Evolutionary conservation across 2,888 invertebrate genomes (phyloP), one percentile per base, ranked within the genome.

Genomic region (Prionchulus punctatus): DNA sequence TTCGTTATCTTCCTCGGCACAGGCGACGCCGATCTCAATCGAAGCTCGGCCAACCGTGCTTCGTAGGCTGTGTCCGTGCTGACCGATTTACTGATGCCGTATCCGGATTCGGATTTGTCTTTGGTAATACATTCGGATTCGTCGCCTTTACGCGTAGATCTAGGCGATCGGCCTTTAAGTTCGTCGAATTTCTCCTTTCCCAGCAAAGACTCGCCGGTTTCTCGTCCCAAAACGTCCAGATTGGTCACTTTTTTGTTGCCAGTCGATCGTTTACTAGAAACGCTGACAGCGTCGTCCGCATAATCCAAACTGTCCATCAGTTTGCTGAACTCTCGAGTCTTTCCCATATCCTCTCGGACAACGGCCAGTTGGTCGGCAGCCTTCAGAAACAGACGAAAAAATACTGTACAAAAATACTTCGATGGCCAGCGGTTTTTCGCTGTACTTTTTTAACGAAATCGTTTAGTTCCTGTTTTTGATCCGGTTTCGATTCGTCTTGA

Each of bases 1-100:
- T 62, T 56, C 28, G 62, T 60, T 26, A 60, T 53, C 54, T 60
- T 60, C 15, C 57, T 52, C 18, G 58, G 59, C 3, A 49, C 52
- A 15, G 59, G 59, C 25, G 55, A 55, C 59, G 60, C 27, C 48
- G 45, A 59, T 55, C 31, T 57, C 53, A 30, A 58, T 25, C 57
- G 50, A 1, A 57, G 26, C 7, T 55, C 55, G 15, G 54, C 57
- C 15, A 59, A 45, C 15, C 57, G 26, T 7, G 30, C 26, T 36
- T 45, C 45, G 18, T 12, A 4, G 12, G 18, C 45, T n/a, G 4
- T 45, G 23, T 45, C 45, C 12, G 45, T n/a, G 23, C 45, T n/a
- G 4, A 45, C 23, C 45, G 45, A 45, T 23, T 7, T 12, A 23
- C 45, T 45, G 4, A n/a, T 45, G n/a, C n/a, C n/a, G n/a, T n/a